These are phyloP conservation scores for Alouatta palliata DNA, from an alignment of 2,113 vertebrate genomes.

Conservation along the genomic window DNA sequence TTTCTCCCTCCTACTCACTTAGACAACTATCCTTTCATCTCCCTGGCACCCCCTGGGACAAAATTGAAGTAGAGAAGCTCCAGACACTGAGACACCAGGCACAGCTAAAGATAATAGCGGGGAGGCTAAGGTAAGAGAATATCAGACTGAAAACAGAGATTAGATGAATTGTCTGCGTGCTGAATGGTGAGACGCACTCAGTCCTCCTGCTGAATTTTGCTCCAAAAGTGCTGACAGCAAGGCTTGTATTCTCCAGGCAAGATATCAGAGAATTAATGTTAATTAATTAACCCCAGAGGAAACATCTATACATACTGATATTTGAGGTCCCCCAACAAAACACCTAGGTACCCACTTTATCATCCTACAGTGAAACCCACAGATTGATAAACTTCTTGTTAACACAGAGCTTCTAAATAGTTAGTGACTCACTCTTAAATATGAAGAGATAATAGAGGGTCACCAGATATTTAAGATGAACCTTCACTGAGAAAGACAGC, in stretches of 20 bases:
- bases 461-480: not conserved
- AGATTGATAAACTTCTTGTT: not conserved
- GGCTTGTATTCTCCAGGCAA: not conserved
- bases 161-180: not conserved
- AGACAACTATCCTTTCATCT: not conserved
- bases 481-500: not conserved
- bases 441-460: not conserved
- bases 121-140: not conserved
- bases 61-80: not conserved
- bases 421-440: conserved; percentile 31
- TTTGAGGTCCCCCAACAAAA: not conserved
- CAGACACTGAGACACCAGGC: not conserved
- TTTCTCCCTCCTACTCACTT: not conserved
- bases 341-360: not conserved
- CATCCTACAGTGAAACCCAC: not conserved
- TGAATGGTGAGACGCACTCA: not conserved
- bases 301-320: not conserved
- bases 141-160: not conserved
- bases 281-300: not conserved
- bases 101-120: not conserved
- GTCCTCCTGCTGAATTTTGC: not conserved
- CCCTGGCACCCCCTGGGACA: not conserved
- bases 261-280: not conserved
- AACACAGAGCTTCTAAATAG: not conserved
- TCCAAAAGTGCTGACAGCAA: not conserved